These are phyloP conservation scores for Vanessa atalanta DNA, from an alignment of 1,140 invertebrate genomes.

Conservation along the genomic window DNA sequence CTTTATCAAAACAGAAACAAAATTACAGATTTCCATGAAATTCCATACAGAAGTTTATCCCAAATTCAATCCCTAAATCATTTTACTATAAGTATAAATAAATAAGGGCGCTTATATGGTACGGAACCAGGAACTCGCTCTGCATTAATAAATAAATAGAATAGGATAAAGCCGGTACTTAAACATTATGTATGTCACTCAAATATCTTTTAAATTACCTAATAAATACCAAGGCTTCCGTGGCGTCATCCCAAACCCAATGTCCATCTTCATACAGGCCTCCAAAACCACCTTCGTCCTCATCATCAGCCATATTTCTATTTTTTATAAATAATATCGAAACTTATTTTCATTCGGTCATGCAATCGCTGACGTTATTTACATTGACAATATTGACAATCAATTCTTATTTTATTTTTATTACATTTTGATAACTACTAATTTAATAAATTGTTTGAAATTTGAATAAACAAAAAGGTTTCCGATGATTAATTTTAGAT, in stretches of 20 bases:
- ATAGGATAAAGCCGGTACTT: too few relatives aligned
- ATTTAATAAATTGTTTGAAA: not conserved
- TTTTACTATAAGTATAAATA: too few relatives aligned
- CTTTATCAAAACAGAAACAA: too few relatives aligned
- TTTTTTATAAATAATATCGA: not conserved
- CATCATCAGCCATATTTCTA: constrained; percentile 63
- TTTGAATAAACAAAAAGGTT: not conserved
- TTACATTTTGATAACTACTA: not conserved
- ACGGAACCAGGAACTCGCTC: too few relatives aligned
- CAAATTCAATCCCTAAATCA: too few relatives aligned
- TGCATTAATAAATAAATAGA: too few relatives aligned
- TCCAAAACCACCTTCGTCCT: constrained; percentile 68
- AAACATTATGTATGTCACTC: too few relatives aligned
- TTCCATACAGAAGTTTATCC: too few relatives aligned
- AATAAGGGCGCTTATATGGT: too few relatives aligned
- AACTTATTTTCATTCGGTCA: not conserved
- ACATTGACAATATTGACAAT: not conserved
- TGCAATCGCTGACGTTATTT: too few relatives aligned
- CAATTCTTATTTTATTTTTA: not conserved
- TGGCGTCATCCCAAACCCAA: constrained; percentile 79
- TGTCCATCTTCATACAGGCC: constrained; percentile 73
- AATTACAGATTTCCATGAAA: too few relatives aligned
- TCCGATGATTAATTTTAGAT: too few relatives aligned
- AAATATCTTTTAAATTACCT: constrained; percentile 51
- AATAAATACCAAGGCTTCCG: constrained; percentile 64